Base-by-base conservation (phyloP, 1,140 invertebrate genomes). In the Drosophila pectinifera region DNA sequence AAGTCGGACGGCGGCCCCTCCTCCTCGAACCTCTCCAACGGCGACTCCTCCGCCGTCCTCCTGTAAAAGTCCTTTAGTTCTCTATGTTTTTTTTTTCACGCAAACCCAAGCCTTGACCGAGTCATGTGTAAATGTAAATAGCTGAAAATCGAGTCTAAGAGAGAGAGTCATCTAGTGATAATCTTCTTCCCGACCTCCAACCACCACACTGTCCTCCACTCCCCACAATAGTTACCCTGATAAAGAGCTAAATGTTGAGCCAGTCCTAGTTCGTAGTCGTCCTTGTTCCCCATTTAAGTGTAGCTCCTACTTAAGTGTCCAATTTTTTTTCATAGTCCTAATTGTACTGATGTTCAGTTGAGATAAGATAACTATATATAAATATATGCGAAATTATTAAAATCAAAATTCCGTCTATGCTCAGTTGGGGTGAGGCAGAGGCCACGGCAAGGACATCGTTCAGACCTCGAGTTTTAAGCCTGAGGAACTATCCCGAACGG, bases 1-100 rank as follows among this genome's bases (percentile, higher is more conserved):
- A 90, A 92, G 61, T 90, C 88, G 1, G 92, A 93, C 65, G 70
- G 72, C 5, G 48, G 13, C 4, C 18, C 31, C 18, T n/a, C 65
- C 11, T 28, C 59, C 10, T 57, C 81, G 14, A 65, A 63, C n/a
- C 80, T 74, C 39, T 48, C 73, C 16, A 51, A 14, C 13, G 48
- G 18, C 13, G 49, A 53, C 18, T 5, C 18, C 13, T 36, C 49
- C 13, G 49, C 49, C 13, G 49, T 53, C 7, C 49, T 53, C 13
- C 5, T 53, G 18, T 34, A 22, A 7, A 22, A 24, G 18, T 20
- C 6, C 5, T 22, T 16, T 13, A 5, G 31, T 26, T 28, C 11
- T 31, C 4, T 42, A 11, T 36, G 26, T 65, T 54, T 51, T 63
- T 65, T 69, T 42, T 68, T 43, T 16, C 38, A 49, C 31, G 49